Conservation (phyloP, 2,113 vertebrate species). For the Austrofundulus limnaeus region DNA sequence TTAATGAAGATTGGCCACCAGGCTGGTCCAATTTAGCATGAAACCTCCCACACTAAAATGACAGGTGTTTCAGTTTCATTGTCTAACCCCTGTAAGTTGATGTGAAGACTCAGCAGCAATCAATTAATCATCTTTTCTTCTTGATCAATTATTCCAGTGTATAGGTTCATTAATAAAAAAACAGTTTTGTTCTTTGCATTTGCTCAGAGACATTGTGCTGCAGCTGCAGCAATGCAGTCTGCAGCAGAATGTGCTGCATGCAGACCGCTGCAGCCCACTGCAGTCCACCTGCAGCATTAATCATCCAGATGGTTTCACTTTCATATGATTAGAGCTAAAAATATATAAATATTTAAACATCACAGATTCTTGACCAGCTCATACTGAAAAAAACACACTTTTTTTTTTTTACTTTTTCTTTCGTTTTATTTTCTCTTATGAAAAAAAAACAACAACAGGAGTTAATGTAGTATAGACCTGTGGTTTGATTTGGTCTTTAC, state of each 20-base stretch:
- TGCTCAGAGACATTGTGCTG: constrained; percentile 15
- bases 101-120: not conserved
- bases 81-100: no score
- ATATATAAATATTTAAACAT: not conserved
- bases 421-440: no score
- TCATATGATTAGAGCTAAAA: not conserved
- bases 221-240: constrained; percentile 23
- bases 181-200: not conserved
- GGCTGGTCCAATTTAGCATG: no score
- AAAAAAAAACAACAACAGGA: no score
- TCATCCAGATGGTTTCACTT: not conserved
- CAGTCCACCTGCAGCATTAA: constrained; percentile 7
- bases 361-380: no score
- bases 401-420: no score
- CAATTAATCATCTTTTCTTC: not conserved
- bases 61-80: no score
- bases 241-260: constrained; percentile 24
- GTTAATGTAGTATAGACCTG: no score
- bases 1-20: no score
- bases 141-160: not conserved
- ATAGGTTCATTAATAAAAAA: not conserved
- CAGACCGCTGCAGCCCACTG: not conserved
- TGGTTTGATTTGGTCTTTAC: no score
- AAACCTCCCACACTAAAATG: no score
- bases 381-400: no score